These are phyloP conservation scores for Eolophus roseicapilla DNA, from an alignment of 2,113 vertebrate species.

Conservation along the genomic window DNA sequence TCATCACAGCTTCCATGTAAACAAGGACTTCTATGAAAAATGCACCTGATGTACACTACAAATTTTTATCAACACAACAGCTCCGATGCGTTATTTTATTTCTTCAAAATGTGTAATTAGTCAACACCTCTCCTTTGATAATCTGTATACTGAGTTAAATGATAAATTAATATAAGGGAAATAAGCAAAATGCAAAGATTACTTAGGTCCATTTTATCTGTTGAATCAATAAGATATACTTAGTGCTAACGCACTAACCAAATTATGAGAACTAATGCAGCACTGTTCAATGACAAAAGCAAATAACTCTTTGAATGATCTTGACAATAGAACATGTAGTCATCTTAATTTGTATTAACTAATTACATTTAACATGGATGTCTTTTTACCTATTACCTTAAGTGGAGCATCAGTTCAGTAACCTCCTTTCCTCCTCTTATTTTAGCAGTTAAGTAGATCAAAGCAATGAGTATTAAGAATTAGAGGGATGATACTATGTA, in stretches of 20 bases:
- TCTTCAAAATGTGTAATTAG: constrained; percentile 21
- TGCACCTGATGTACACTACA: background rate
- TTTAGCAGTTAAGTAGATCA: constrained; percentile 33
- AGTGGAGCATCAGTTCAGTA: constrained; percentile 33
- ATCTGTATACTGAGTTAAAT: constrained; percentile 46
- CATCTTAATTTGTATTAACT: constrained; percentile 75
- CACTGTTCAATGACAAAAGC: constrained; percentile 76
- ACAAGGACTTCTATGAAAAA: background rate
- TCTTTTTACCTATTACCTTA: constrained; percentile 61
- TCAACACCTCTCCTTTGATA: constrained; percentile 56
- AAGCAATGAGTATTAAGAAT: constrained; percentile 8
- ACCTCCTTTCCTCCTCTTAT: background rate
- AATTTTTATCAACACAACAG: background rate
- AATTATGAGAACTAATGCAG: constrained; percentile 75
- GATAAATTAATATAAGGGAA: constrained; percentile 57
- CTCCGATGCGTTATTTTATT: background rate
- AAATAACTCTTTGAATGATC: constrained; percentile 72
- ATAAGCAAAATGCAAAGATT: constrained; percentile 63
- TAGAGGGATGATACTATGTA: background rate
- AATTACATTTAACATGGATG: constrained; percentile 76
- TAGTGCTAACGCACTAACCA: constrained; percentile 80
- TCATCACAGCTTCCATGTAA: background rate
- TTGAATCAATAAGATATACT: constrained; percentile 78
- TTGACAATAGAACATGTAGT: constrained; percentile 76
- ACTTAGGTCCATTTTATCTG: constrained; percentile 67